These are phyloP conservation scores for Prenolepis imparis DNA, from an alignment of 2,888 invertebrate genomes.

Conservation along the genomic window DNA sequence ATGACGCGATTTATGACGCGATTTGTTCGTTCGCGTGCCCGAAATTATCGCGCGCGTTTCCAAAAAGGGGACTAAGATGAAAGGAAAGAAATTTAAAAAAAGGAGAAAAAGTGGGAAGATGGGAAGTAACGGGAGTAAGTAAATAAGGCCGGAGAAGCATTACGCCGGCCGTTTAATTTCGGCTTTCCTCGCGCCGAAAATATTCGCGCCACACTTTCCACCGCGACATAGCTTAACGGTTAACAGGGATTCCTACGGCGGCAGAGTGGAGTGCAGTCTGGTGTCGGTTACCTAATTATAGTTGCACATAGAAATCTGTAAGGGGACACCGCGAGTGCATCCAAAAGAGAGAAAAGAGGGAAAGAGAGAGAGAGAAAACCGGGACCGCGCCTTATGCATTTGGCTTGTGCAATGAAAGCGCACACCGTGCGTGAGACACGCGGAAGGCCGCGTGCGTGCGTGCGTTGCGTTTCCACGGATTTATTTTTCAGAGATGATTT, in stretches of 20 bases:
- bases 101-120: no score
- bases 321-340: conserved; percentile 71
- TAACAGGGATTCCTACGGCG: conserved; percentile 75
- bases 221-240: conserved; percentile 72
- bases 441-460: conserved; percentile 64
- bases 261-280: conserved; percentile 43
- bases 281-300: conserved; percentile 78
- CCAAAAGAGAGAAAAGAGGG: conserved; percentile 21
- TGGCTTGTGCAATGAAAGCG: conserved; percentile 69
- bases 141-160: conserved; percentile 24
- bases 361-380: conserved; percentile 18
- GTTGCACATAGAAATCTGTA: conserved; percentile 78
- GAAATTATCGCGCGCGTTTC: conserved; percentile 68
- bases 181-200: conserved; percentile 74
- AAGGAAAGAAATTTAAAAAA: not conserved
- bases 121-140: not conserved
- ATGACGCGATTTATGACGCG: conserved; percentile 32
- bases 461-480: conserved; percentile 41
- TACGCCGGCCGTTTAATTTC: conserved; percentile 70
- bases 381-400: conserved; percentile 68
- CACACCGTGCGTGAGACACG: conserved; percentile 58
- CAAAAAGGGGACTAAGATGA: not conserved
- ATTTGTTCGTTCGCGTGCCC: conserved; percentile 63
- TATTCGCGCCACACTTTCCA: conserved; percentile 75
- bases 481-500: conserved; percentile 20